Evolutionary conservation across 1,140 invertebrate genomes (phyloP).

Genomic region (Aphaenogaster ashmeadi): DNA sequence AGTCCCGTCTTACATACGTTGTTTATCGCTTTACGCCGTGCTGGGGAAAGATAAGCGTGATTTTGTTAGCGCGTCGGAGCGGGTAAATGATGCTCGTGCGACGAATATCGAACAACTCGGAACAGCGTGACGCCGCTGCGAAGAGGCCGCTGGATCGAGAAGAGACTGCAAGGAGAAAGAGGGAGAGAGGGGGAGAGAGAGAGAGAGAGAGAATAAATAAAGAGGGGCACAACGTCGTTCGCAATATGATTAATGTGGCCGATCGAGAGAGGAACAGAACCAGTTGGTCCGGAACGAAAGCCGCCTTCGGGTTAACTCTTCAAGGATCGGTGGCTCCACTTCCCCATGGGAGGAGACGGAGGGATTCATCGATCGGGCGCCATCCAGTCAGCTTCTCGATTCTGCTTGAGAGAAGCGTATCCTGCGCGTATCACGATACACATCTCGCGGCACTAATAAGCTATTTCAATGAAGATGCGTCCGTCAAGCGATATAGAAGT

Average conservation of each 20-base stretch:
- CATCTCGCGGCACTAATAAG: constrained; percentile 39
- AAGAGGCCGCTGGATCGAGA: constrained; percentile 58
- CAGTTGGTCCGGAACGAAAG: constrained; percentile 76
- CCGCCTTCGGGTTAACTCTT: constrained; percentile 74
- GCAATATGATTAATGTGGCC: constrained; percentile 81
- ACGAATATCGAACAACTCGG: constrained; percentile 73
- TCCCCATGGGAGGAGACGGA: constrained; percentile 60
- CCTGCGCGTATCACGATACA: constrained; percentile 49
- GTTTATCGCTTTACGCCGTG: constrained; percentile 39
- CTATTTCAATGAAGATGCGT: constrained; percentile 63
- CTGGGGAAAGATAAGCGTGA: constrained; percentile 56
- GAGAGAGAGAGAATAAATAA: constrained; percentile 71
- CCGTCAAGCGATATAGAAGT: constrained; percentile 45
- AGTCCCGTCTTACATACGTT: constrained; percentile 17
- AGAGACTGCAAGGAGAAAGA: constrained; percentile 41
- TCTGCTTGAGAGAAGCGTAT: constrained; percentile 55
- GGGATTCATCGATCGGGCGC: constrained; percentile 76
- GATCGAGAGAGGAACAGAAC: constrained; percentile 78
- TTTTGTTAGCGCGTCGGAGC: constrained; percentile 62
- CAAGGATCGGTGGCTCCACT: constrained; percentile 70
- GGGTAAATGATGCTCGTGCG: constrained; percentile 61
- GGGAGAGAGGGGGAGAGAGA: constrained; percentile 35
- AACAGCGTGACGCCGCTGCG: constrained; percentile 60
- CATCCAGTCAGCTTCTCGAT: constrained; percentile 69
- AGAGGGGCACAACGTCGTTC: constrained; percentile 77